Evolutionary conservation across 2,888 invertebrate genomes (phyloP), one percentile per base, ranked within the genome.

Genomic region (Sphecodes monilicornis): DNA sequence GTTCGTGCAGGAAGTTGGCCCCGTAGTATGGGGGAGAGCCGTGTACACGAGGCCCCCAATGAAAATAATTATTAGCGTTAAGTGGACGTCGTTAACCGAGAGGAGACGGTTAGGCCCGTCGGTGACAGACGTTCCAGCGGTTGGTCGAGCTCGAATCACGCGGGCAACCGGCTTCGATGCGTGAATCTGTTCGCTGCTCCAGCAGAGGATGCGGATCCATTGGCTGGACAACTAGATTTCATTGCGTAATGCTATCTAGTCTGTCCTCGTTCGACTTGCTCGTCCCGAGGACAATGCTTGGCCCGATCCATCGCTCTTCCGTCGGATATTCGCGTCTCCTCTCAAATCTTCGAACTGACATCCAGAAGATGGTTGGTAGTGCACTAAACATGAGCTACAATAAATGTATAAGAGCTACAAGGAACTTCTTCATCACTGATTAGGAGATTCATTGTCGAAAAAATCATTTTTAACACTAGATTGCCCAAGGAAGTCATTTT

Each of bases 31-130:
- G 92, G 91, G 92, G 92, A 91, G 89, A 76, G 88, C 85, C 85
- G 86, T 88, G 90, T 91, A 89, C 90, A 86, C 90, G 91, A 91
- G 89, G 91, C 90, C 90, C 93, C 94, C 94, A 94, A 95, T 94
- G 93, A 93, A 94, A 94, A 94, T 94, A 95, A 95, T 95, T 94
- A 94, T 94, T 94, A 94, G 92, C 94, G 93, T 93, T 94, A 94
- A 94, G 94, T 94, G 94, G 94, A 92, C 92, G 92, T 94, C 92
- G 94, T 94, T 93, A 93, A 91, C 89, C 89, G 90, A 89, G 90
- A 90, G 90, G 90, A 92, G 92, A 92, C 83, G 88, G 85, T 84
- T 85, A 79, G 80, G 80, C 60, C 72, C 88, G 90, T 86, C 91
- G 90, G 84, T 91, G 90, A 88, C 90, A 89, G 90, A 89, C 88